Evolutionary conservation across 2,888 invertebrate species (phyloP).

Genomic region (Oscheius myriophilus): DNA sequence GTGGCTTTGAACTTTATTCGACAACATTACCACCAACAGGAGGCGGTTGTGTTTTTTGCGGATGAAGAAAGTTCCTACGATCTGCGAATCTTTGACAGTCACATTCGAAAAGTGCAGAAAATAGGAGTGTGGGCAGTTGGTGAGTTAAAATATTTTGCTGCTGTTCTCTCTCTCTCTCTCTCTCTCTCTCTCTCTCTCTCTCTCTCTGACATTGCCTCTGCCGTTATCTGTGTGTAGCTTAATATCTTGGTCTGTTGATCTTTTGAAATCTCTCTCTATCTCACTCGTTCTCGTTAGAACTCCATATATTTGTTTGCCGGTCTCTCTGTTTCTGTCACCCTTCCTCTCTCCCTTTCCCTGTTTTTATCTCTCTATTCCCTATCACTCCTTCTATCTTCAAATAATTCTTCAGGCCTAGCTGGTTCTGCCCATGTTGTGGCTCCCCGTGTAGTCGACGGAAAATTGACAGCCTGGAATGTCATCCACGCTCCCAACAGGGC

Average conservation of each 20-base stretch:
- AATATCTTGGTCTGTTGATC: too few relatives aligned
- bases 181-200: too few relatives aligned
- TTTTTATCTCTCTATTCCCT: background rate
- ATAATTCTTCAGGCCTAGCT: background rate
- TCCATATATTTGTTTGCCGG: too few relatives aligned
- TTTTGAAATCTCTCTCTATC: too few relatives aligned
- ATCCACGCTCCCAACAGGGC: constrained; percentile 47
- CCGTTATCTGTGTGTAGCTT: too few relatives aligned
- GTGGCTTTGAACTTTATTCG: constrained; percentile 50
- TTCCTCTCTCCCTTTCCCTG: too few relatives aligned
- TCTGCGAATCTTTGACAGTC: constrained; percentile 40
- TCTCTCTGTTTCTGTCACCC: too few relatives aligned
- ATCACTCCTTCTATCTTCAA: background rate
- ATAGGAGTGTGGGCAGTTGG: constrained; percentile 55
- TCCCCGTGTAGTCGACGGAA: constrained; percentile 47
- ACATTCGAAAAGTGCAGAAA: constrained; percentile 44
- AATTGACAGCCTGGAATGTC: constrained; percentile 55
- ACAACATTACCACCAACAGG: constrained; percentile 27
- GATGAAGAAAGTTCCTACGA: constrained; percentile 55
- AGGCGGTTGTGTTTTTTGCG: constrained; percentile 48
- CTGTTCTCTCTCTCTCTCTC: too few relatives aligned
- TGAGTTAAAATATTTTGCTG: constrained; percentile 7
- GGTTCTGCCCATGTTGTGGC: constrained; percentile 56
- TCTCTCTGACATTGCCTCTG: too few relatives aligned
- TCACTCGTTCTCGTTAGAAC: too few relatives aligned